phyloP scores from a whole-genome alignment of 30 jellyfish, hydroid and myxozoan species.

The Aurelia sp. region DNA sequence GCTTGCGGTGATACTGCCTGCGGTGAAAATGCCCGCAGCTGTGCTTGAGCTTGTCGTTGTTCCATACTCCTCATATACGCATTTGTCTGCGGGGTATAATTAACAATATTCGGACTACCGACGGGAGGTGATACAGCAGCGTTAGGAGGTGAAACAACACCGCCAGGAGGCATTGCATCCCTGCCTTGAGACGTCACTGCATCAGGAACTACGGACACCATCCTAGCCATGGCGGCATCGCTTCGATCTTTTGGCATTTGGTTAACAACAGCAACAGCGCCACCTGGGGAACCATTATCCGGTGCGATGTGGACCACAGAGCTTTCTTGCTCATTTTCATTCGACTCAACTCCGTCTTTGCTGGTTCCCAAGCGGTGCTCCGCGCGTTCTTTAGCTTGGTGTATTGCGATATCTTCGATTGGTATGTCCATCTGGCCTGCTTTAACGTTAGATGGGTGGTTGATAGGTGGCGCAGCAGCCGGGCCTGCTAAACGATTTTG shows the following conservation, averaged over 20 bases:
- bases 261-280: conserved; percentile 64
- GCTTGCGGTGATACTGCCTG: no score
- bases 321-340: not conserved
- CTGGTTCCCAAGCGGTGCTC: conserved; percentile 4
- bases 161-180: not conserved
- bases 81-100: no score
- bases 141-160: no score
- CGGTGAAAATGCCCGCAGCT: no score
- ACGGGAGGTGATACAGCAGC: no score
- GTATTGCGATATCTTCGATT: conserved; percentile 25
- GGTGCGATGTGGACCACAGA: conserved; percentile 55
- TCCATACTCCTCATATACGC: no score
- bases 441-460: conserved; percentile 24
- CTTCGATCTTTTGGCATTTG: conserved; percentile 27
- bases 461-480: conserved; percentile 2
- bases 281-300: conserved; percentile 73
- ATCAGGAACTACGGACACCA: conserved; percentile 59
- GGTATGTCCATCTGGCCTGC: conserved; percentile 29
- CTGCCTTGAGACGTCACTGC: not conserved
- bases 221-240: conserved; percentile 32
- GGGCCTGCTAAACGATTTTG: not conserved
- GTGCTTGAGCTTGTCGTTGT: no score
- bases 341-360: conserved; percentile 22
- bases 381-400: conserved; percentile 35
- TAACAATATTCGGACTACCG: no score